Base-by-base conservation (phyloP, 2,888 invertebrate genomes). In the Melinaea menophilus region DNA sequence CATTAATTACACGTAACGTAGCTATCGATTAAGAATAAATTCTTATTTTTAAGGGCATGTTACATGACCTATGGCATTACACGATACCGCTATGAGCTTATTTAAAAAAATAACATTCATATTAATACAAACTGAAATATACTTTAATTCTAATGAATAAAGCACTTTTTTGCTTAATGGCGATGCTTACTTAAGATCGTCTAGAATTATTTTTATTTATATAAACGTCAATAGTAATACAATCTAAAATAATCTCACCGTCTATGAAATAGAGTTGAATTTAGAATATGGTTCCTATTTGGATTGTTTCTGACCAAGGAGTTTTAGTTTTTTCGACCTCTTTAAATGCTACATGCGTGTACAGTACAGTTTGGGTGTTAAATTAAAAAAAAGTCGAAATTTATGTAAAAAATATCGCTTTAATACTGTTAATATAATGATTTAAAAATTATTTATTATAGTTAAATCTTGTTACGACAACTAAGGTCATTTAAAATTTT, bases 1-100 rank as follows among this genome's bases (percentile, higher is more conserved):
- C 54, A 58, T 54, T 54, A 62, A 65, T 51, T 56, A 54, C 56
- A 48, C 9, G 54, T 56, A 56, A 56, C 34, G 47, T 41, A 58
- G 9, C 12, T 61, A 65, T 62, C 59, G 65, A 65, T 65, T 59
- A 46, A 55, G 56, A 47, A 66, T 64, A 68, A 64, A 68, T 66
- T 56, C 56, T 57, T 51, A 37, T 65, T 63, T 69, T 69, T 75
- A 73, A 73, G 72, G 71, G 73, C 73, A 75, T 69, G 73, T 71
- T 74, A 66, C 64, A 59, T 76, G 82, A 85, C 84, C 86, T 84
- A 82, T 85, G 84, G 76, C 84, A 80, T 84, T 74, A 81, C 85
- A 85, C 85, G 85, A 77, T 70, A 80, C 55, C 74, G 73, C 75
- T 70, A 71, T 72, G 64, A 66, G 35, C 67, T 70, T 67, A 73